Evolutionary conservation across 2,113 vertebrate genomes (phyloP), one percentile per base, ranked within the genome.

Genomic region (Piprites chloris): DNA sequence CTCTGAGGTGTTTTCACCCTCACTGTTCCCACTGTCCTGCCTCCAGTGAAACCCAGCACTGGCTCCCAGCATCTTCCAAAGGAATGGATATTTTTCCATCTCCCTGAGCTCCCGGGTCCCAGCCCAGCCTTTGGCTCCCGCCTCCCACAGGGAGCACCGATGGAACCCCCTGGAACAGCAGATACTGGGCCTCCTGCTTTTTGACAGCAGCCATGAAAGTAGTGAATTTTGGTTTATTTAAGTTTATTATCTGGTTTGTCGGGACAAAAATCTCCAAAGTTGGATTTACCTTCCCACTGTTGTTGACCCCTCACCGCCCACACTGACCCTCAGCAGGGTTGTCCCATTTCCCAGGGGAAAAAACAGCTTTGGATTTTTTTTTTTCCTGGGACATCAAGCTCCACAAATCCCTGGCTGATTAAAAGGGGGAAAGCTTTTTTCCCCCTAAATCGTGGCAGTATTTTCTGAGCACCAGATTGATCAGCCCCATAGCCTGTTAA

Each of bases 101-200:
- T 13, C 52, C 52, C 39, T 37, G 39, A 47, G 44, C 33, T 21
- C 16, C 19, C 27, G 26, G 24, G 28, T 24, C 50, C 33, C 68
- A 52, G 17, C 26, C 68, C 55, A 58, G 22, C 37, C 42, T 33
- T 49, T 18, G 28, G 19, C 33, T 72, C 27, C 50, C 69, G 35
- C 35, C 50, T 71, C 3, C 8, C 4, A 19, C 0, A 0, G 28
- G 47, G 17, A 50, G 12, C 42, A 3, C 5, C 5, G 21, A 3
- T 12, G 1, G 0, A 39, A 14, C 24, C 12, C 1, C 22, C 26
- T 33, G 5, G 50, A 42, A 19, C 49, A 85, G 56, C 56, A 13
- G 17, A 12, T 4, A 5, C 11, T 49, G 22, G 4, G 33, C 16
- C 22, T 49, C 46, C 41, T 66, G 58, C 50, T 27, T 35, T 35